Evolutionary conservation across 1,140 invertebrate genomes (phyloP).

Genomic region (Orius insidiosus): DNA sequence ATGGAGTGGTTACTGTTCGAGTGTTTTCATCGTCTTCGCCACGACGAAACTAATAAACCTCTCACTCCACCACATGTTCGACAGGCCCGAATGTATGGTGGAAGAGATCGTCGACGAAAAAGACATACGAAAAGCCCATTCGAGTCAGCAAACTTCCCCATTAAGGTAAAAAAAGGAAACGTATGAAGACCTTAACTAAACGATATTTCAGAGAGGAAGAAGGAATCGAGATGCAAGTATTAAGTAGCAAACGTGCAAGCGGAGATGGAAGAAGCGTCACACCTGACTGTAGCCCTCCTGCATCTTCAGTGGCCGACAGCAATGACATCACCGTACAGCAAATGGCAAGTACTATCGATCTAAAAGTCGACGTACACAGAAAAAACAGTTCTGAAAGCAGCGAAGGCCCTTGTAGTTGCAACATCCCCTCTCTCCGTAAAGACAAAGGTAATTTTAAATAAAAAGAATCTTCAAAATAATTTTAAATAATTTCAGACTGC

Average conservation of each 20-base stretch:
- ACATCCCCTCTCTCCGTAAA: slow-evolving; percentile 13
- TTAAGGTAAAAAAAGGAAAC: slow-evolving; percentile 4
- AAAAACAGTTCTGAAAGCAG: slow-evolving; percentile 73
- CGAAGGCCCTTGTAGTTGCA: slow-evolving; percentile 16
- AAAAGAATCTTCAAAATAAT: not conserved
- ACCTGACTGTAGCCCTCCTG: slow-evolving; percentile 40
- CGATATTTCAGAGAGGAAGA: slow-evolving; percentile 41
- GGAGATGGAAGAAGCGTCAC: slow-evolving; percentile 33
- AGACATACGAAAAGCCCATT: slow-evolving; percentile 11
- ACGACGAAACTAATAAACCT: slow-evolving; percentile 78
- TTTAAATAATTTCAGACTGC: slow-evolving; percentile 7
- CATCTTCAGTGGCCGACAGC: slow-evolving; percentile 36
- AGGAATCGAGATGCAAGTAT: slow-evolving; percentile 68
- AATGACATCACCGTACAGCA: slow-evolving; percentile 36
- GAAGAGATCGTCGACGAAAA: slow-evolving; percentile 26
- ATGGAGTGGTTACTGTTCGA: slow-evolving; percentile 73
- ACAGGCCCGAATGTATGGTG: slow-evolving; percentile 75
- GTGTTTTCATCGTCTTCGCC: slow-evolving; percentile 64
- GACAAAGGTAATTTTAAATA: not conserved
- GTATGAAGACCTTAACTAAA: not conserved
- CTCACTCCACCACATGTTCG: slow-evolving; percentile 86
- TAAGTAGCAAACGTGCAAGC: slow-evolving; percentile 29
- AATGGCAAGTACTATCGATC: slow-evolving; percentile 52
- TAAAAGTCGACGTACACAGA: slow-evolving; percentile 81
- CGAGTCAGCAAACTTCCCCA: slow-evolving; percentile 7